phyloP scores from a whole-genome alignment of 30 jellyfish, hydroid and myxozoan genomes.

The Cassiopea xamachana region DNA sequence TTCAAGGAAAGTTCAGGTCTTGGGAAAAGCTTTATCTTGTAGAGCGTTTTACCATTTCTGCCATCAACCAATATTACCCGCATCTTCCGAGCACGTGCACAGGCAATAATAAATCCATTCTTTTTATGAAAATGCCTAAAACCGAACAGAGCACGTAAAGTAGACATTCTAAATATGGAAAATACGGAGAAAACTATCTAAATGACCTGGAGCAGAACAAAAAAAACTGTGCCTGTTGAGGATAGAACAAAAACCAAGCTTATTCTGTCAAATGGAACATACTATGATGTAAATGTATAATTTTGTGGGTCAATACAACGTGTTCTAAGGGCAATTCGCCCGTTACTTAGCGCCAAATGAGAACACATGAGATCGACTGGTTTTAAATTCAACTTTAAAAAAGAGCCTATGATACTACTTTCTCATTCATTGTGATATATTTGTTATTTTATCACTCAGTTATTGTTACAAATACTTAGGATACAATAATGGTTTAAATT shows the following conservation, averaged over 20 bases:
- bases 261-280: not conserved
- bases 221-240: not conserved
- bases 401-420: too few species aligned
- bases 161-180: not conserved
- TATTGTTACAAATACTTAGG: too few species aligned
- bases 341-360: too few species aligned
- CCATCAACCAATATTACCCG: conserved; percentile 40
- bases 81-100: conserved; percentile 30
- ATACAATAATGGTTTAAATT: too few species aligned
- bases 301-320: too few species aligned
- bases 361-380: too few species aligned
- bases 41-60: conserved; percentile 29
- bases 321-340: too few species aligned
- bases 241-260: not conserved
- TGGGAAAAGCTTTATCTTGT: conserved; percentile 28
- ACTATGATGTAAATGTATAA: not conserved
- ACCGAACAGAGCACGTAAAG: not conserved
- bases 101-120: conserved; percentile 42
- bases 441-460: too few species aligned
- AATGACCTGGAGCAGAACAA: not conserved
- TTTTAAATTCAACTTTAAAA: too few species aligned
- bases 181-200: not conserved
- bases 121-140: conserved; percentile 53
- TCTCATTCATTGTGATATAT: too few species aligned
- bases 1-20: not conserved